A percentile compares a stretch with the other conserved stretches of the same genome.
phyloP scores from a whole-genome alignment of 2,113 vertebrate genomes.

The Ictalurus punctatus region DNA sequence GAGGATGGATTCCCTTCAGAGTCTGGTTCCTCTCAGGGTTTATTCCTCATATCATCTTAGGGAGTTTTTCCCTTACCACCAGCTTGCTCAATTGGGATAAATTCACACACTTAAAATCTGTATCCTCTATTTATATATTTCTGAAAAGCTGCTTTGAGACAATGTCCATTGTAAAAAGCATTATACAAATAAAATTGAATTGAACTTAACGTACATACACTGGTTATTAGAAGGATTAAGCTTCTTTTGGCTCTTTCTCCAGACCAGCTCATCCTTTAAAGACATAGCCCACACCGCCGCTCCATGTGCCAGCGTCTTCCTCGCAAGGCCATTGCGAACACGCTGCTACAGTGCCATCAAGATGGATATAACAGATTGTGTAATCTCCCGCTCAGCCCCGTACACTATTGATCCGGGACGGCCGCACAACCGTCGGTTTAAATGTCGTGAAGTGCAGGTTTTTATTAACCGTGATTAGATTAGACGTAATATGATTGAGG shows the following conservation, averaged over 20 bases:
- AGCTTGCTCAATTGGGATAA: too few species aligned
- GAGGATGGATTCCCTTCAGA: too few species aligned
- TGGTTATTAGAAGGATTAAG: constrained; percentile 4
- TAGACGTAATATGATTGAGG: constrained; percentile 40
- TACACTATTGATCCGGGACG: constrained; percentile 44
- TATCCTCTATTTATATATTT: too few species aligned
- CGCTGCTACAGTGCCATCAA: not conserved
- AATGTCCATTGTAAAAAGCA: too few species aligned
- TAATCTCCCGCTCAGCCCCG: constrained; percentile 24
- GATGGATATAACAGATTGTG: constrained; percentile 37
- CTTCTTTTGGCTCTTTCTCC: not conserved
- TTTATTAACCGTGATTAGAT: constrained; percentile 53
- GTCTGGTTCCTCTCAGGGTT: too few species aligned
- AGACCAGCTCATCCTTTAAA: not conserved
- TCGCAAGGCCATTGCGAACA: constrained; percentile 7
- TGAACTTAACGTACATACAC: not conserved
- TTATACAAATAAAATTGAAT: too few species aligned
- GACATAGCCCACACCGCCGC: not conserved
- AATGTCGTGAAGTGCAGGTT: constrained; percentile 34
- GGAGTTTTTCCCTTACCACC: too few species aligned
- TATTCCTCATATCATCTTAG: too few species aligned
- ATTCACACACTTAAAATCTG: too few species aligned
- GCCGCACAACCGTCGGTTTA: constrained; percentile 32
- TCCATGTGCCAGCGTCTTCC: not conserved
- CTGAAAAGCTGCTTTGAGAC: too few species aligned